A percentile compares a stretch with the other conserved stretches of the same genome.
These are phyloP conservation scores for Ceratoteleas bidentatus DNA, from an alignment of 1,140 invertebrate species.

Conservation along the genomic window DNA sequence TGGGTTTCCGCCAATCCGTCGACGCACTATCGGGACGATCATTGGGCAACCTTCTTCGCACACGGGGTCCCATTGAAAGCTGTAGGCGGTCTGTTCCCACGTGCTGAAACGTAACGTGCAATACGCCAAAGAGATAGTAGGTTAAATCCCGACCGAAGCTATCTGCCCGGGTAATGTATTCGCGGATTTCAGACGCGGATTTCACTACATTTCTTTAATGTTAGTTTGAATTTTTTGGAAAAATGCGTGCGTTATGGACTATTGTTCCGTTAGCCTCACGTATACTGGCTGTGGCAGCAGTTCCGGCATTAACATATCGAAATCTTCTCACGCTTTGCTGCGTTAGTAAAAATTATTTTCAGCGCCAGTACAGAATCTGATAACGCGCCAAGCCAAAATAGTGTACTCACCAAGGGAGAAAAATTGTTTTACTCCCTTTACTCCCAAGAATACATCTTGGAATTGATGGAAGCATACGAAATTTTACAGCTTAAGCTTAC, in stretches of 20 bases:
- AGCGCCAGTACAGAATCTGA: conserved; percentile 6
- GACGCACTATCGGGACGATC: conserved; percentile 77
- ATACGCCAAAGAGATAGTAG: conserved; percentile 80
- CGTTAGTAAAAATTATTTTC: conserved; percentile 33
- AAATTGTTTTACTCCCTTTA: no score
- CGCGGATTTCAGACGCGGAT: conserved; percentile 68
- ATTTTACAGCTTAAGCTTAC: no score
- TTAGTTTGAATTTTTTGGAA: conserved; percentile 53
- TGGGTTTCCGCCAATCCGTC: conserved; percentile 77
- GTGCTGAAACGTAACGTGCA: conserved; percentile 79
- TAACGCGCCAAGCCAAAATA: conserved; percentile 1
- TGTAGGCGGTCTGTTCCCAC: conserved; percentile 75
- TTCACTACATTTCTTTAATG: conserved; percentile 62
- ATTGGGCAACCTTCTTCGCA: conserved; percentile 80
- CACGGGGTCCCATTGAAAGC: conserved; percentile 74
- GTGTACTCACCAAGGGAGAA: no score
- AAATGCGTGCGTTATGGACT: conserved; percentile 45
- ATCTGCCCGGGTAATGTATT: conserved; percentile 76
- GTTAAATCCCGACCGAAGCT: conserved; percentile 78
- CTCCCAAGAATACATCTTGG: no score
- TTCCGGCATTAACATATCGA: conserved; percentile 51
- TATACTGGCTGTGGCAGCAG: conserved; percentile 32
- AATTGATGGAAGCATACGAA: no score
- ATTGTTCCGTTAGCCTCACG: conserved; percentile 54
- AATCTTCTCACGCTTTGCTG: conserved; percentile 44